phyloP scores from a whole-genome alignment of 2,113 vertebrate genomes.

The Scophthalmus maximus region DNA sequence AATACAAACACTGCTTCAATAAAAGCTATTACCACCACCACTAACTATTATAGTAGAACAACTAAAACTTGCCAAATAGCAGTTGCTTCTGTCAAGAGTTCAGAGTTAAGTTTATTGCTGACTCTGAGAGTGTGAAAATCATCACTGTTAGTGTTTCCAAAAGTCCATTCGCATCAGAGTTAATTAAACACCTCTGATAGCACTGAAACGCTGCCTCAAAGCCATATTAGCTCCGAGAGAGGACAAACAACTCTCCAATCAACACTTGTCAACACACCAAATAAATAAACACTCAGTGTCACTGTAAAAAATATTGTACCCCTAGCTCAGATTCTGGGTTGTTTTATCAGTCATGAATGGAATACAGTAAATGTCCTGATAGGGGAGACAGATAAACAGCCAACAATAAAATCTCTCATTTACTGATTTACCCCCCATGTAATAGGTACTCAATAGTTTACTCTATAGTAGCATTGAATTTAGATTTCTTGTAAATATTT shows the following conservation, averaged over 20 bases:
- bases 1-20: not conserved
- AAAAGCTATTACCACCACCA: not conserved
- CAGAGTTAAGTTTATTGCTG: conserved; percentile 10
- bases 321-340: conserved; percentile 12
- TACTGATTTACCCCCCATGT: not conserved
- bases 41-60: too few relatives aligned
- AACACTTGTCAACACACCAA: conserved; percentile 41
- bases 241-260: conserved; percentile 48
- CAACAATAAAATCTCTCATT: not conserved
- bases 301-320: conserved; percentile 43
- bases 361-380: conserved; percentile 40
- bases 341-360: conserved; percentile 27
- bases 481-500: too few relatives aligned
- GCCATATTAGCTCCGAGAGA: conserved; percentile 27
- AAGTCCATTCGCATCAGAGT: conserved; percentile 33
- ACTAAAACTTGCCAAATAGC: conserved; percentile 5
- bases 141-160: conserved; percentile 20
- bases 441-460: not conserved
- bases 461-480: not conserved
- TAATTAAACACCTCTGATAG: conserved; percentile 52
- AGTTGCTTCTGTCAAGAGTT: conserved; percentile 15
- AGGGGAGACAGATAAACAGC: conserved; percentile 36
- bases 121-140: conserved; percentile 11
- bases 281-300: conserved; percentile 30
- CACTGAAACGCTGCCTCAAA: conserved; percentile 43